Conservation (phyloP, 2,113 vertebrate genomes). For the Coptodon bakossiorum region DNA sequence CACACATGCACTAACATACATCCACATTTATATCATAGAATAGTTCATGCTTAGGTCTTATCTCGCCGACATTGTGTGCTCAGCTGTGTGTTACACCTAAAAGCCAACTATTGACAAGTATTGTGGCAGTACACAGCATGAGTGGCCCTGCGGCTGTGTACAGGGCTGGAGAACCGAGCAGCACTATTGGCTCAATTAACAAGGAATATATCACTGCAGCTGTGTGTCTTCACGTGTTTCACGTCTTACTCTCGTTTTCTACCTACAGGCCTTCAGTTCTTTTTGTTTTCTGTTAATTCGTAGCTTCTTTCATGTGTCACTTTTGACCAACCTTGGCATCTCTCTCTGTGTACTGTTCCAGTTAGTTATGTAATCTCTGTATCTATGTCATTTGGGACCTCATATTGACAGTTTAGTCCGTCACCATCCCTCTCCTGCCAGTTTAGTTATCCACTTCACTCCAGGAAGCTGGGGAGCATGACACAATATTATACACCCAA, state of each 20-base stretch:
- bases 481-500: neutral
- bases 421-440: neutral
- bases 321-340: conserved; percentile 19
- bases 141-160: conserved; percentile 41
- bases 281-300: neutral
- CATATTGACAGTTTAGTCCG: conserved; percentile 21
- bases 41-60: neutral
- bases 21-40: neutral
- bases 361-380: conserved; percentile 37
- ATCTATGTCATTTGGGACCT: conserved; percentile 17
- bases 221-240: conserved; percentile 32
- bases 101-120: conserved; percentile 32
- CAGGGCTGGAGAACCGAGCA: neutral
- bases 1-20: neutral
- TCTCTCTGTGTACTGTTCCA: conserved; percentile 5
- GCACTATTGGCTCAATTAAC: conserved; percentile 47
- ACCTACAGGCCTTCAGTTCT: neutral
- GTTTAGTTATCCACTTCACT: neutral
- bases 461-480: neutral
- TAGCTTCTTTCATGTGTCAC: neutral
- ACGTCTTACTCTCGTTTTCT: neutral
- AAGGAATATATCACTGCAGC: conserved; percentile 12
- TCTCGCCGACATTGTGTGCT: conserved; percentile 15
- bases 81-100: conserved; percentile 42
- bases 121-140: conserved; percentile 30